Evolutionary conservation across 2,888 invertebrate species (phyloP).

Genomic region (Sphecodes monilicornis): DNA sequence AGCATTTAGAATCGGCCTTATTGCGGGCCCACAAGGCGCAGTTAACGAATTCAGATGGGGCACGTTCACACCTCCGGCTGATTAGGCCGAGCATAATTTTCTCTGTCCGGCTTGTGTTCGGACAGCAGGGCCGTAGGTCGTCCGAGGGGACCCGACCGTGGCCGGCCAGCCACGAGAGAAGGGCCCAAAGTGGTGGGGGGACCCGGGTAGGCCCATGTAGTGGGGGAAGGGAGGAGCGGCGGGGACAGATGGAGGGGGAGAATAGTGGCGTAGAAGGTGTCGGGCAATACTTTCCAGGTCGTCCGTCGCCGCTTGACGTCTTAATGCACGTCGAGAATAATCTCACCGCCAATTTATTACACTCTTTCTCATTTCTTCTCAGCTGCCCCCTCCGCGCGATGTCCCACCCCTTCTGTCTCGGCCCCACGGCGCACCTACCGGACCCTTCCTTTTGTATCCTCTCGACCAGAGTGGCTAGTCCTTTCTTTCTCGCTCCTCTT

Average conservation of each 20-base stretch:
- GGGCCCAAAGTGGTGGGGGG: slow-evolving; percentile 34
- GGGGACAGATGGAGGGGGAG: slow-evolving; percentile 59
- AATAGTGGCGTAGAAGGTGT: slow-evolving; percentile 80
- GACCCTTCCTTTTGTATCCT: slow-evolving; percentile 75
- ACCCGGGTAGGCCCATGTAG: not conserved
- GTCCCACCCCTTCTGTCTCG: slow-evolving; percentile 58
- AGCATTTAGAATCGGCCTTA: slow-evolving; percentile 34
- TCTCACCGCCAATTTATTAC: slow-evolving; percentile 85
- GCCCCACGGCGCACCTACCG: slow-evolving; percentile 69
- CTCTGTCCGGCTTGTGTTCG: slow-evolving; percentile 48
- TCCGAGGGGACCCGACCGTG: slow-evolving; percentile 21
- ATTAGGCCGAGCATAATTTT: slow-evolving; percentile 79
- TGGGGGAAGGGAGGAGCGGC: slow-evolving; percentile 59
- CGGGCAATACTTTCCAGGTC: slow-evolving; percentile 84
- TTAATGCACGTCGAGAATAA: slow-evolving; percentile 85
- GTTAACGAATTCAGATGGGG: slow-evolving; percentile 79
- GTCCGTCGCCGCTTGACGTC: slow-evolving; percentile 84
- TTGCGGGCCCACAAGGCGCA: slow-evolving; percentile 30
- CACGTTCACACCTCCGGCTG: slow-evolving; percentile 81
- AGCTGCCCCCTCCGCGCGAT: slow-evolving; percentile 56
- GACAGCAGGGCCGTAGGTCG: slow-evolving; percentile 59
- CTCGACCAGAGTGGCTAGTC: slow-evolving; percentile 63
- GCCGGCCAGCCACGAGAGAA: slow-evolving; percentile 16
- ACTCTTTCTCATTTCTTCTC: slow-evolving; percentile 84
- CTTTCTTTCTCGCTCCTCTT: slow-evolving; percentile 49